Evolutionary conservation across 2,113 vertebrate species (phyloP), one percentile per base, ranked within the genome.

Genomic region (Onychostruthus taczanowskii): DNA sequence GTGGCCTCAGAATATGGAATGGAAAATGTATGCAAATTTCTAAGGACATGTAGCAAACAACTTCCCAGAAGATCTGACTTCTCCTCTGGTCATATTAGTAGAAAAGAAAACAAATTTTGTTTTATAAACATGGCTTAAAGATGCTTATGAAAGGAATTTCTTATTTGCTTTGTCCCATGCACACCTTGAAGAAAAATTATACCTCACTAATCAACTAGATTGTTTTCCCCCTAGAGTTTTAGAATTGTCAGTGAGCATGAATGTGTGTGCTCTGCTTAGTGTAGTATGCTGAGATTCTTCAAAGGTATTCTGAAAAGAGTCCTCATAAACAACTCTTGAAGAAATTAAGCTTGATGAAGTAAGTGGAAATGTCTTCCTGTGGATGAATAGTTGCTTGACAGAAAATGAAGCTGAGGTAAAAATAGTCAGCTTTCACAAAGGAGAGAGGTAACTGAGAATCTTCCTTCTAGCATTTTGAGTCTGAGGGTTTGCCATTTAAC

Each of bases 311-410:
- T 91, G 43, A 89, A 84, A 94, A 89, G 77, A 72, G 28, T 49
- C 41, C 69, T 96, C 79, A 43, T 68, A 84, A 93, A 89, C 61
- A 91, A 46, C 84, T 87, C 90, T 94, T 94, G 66, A 93, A 91
- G 79, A 92, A 95, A 95, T 94, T 95, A 95, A 83, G 35, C 79
- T 95, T 94, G 95, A 93, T 96, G 85, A 93, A 90, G 27, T 89
- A 90, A 63, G 83, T 90, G 68, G 63, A 76, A 88, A 76, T 46
- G 41, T 76, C 53, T 93, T 95, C 63, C 83, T 77, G 75, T 61
- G 19, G 56, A 35, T 84, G 56, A 87, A 84, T 68, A 63, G 46
- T 89, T 91, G 53, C 68, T 75, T 91, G 39, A 35, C 11, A 82
- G 70, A 74, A 93, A 94, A 91, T 72, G 14, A 95, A 75, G 33